Evolutionary conservation across 2,113 vertebrate species (phyloP).

Genomic region (Equus quagga): DNA sequence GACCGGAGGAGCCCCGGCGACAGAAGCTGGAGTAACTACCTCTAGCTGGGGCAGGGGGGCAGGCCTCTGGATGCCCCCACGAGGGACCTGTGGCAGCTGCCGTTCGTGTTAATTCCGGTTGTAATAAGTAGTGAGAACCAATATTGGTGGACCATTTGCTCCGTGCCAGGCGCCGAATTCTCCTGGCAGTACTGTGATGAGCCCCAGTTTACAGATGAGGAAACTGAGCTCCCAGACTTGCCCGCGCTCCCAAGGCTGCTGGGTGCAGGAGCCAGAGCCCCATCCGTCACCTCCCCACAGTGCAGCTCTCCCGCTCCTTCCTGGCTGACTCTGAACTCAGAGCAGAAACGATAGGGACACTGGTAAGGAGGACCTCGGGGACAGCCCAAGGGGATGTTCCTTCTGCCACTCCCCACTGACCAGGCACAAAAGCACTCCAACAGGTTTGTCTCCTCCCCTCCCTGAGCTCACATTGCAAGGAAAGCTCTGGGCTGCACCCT

Average conservation of each 20-base stretch:
- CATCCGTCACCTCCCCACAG: accelerated
- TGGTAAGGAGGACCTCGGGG: neutral
- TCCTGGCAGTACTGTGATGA: accelerated
- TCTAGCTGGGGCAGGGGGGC: neutral
- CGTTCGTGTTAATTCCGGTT: accelerated
- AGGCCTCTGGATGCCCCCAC: neutral
- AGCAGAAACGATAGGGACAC: neutral
- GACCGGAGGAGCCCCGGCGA: accelerated
- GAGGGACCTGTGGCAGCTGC: accelerated
- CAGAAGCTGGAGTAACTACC: neutral
- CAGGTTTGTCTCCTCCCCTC: neutral
- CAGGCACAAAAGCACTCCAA: neutral
- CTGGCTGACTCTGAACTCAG: accelerated
- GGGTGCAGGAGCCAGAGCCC: neutral
- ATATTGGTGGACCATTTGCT: accelerated
- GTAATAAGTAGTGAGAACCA: neutral
- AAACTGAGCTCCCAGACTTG: neutral
- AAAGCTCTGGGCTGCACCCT: too few relatives aligned
- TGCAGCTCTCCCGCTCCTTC: neutral
- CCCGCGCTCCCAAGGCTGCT: neutral
- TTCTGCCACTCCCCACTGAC: neutral
- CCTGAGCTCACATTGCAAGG: neutral
- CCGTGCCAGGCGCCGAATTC: accelerated
- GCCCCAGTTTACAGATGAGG: neutral
- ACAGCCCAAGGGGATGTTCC: accelerated